These are phyloP conservation scores for Boleophthalmus pectinirostris DNA, from an alignment of 2,113 vertebrate species.

Conservation along the genomic window DNA sequence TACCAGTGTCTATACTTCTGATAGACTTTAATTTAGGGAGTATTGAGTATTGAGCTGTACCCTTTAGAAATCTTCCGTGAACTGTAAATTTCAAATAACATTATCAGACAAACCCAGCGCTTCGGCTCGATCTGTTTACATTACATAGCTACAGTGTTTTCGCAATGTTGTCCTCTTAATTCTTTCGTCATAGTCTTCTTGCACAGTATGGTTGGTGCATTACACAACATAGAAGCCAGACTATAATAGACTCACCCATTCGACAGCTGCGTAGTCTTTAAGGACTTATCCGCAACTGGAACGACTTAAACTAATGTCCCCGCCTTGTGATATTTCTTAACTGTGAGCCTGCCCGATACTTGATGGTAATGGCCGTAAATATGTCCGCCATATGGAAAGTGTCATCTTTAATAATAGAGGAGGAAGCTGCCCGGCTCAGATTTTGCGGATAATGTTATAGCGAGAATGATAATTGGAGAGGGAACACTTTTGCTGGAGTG, in stretches of 20 bases:
- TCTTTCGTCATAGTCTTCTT: neutral
- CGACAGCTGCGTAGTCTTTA: constrained; percentile 30
- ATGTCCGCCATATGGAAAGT: constrained; percentile 26
- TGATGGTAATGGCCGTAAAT: constrained; percentile 46
- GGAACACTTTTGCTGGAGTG: constrained; percentile 52
- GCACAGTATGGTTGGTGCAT: neutral
- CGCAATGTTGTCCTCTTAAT: neutral
- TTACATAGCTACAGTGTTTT: neutral
- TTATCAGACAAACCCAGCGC: too few species aligned
- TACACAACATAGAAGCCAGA: constrained; percentile 25
- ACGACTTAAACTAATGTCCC: constrained; percentile 40
- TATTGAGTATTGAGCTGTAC: too few species aligned
- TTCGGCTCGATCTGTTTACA: neutral
- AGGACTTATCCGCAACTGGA: constrained; percentile 37
- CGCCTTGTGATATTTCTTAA: constrained; percentile 20
- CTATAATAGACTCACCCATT: constrained; percentile 32
- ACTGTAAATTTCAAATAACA: too few species aligned
- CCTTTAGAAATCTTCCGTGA: too few species aligned
- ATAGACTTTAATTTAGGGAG: too few species aligned
- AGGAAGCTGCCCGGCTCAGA: constrained; percentile 15
- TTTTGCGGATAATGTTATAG: constrained; percentile 42
- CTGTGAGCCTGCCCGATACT: constrained; percentile 17
- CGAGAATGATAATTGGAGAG: constrained; percentile 62
- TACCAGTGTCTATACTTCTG: too few species aligned
- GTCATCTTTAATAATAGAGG: constrained; percentile 42